Evolutionary conservation across 2,888 invertebrate genomes (phyloP).

Genomic region (Ophioninae sp.): DNA sequence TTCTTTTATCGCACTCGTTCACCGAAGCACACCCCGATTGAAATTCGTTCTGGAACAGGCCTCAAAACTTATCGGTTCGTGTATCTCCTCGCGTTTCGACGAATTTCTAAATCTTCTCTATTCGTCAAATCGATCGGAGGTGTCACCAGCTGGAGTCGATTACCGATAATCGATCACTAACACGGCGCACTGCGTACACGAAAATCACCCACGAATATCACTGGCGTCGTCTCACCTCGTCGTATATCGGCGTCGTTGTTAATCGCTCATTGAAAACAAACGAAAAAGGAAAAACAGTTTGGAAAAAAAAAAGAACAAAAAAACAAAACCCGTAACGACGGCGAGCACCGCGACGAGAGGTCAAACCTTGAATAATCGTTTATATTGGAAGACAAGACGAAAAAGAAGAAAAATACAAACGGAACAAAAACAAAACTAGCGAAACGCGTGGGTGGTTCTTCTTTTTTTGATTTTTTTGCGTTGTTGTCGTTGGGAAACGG

Average conservation of each 20-base stretch:
- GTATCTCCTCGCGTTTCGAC: neutral
- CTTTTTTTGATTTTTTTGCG: constrained; percentile 13
- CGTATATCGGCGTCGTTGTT: no score
- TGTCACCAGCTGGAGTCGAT: no score
- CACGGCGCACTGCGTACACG: no score
- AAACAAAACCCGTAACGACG: no score
- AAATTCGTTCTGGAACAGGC: constrained; percentile 17
- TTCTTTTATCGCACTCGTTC: constrained; percentile 26
- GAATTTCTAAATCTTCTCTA: no score
- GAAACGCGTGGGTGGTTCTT: neutral
- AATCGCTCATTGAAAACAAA: no score
- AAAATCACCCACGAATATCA: neutral
- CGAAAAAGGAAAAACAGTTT: no score
- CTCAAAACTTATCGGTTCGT: neutral
- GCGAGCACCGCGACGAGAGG: constrained; percentile 20
- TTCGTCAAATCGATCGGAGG: no score
- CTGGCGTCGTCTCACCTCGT: no score
- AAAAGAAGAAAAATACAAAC: neutral
- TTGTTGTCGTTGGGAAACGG: constrained; percentile 26
- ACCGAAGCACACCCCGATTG: neutral
- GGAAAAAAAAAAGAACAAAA: no score
- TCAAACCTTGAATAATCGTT: neutral
- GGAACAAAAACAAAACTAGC: neutral
- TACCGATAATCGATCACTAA: no score
- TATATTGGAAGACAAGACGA: neutral